Evolutionary conservation across 2,797 vertebrate species (phyloP).

Genomic region (Sphenodon punctatus): DNA sequence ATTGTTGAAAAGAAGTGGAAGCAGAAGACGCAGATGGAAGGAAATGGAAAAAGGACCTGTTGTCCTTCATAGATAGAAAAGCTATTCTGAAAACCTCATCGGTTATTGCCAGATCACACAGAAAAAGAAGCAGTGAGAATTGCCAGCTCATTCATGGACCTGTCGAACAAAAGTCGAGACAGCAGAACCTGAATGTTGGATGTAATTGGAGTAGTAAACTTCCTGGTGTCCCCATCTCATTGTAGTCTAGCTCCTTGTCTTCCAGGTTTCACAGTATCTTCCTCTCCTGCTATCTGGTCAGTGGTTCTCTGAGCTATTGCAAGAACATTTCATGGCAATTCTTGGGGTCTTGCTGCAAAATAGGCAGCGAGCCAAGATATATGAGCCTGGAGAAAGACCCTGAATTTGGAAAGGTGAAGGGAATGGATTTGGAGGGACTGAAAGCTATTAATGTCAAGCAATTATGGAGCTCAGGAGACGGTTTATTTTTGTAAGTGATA

Average conservation of each 20-base stretch:
- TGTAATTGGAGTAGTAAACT: not conserved
- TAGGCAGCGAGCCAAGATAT: not conserved
- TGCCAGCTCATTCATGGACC: not conserved
- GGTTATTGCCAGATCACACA: not conserved
- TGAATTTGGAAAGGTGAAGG: not conserved
- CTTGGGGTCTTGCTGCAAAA: not conserved
- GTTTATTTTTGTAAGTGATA: conserved; percentile 28
- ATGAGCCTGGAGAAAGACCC: not conserved
- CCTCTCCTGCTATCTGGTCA: too few relatives aligned
- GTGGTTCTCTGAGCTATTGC: fast-evolving
- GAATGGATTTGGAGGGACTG: not conserved
- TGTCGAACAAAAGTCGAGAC: not conserved
- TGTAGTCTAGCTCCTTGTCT: not conserved
- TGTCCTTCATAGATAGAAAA: conserved; percentile 34
- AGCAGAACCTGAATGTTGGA: not conserved
- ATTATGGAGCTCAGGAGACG: not conserved
- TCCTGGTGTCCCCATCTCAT: not conserved
- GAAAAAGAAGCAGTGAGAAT: not conserved
- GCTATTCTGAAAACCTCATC: not conserved
- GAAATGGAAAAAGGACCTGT: conserved; percentile 1
- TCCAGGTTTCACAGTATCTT: not conserved
- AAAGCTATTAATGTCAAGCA: conserved; percentile 11
- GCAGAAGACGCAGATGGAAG: conserved; percentile 35
- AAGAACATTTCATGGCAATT: not conserved
- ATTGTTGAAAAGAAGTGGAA: not conserved